Base-by-base conservation (phyloP, 2,888 invertebrate genomes). In the Aricia artaxerxes region DNA sequence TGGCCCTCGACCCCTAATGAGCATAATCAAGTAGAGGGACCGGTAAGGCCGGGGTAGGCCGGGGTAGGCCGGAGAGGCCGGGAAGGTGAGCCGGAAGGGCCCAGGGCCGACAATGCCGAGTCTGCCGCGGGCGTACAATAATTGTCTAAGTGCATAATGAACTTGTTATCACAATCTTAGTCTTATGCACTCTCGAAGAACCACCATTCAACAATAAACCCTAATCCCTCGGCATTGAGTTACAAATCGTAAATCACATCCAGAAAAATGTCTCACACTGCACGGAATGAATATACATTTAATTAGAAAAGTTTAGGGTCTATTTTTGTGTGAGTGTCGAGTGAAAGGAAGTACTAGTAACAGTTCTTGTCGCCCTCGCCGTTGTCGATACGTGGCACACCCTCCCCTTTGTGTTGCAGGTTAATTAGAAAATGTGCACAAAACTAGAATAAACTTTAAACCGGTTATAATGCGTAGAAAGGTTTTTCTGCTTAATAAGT, bases 61-160 rank as follows among this genome's bases (percentile, higher is more conserved):
- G 57, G 57, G 57, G 57, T 4, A 57, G 57, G 16, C 57, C 57
- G 4, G 84, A 83, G 83, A 84, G 84, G 82, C 82, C 83, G 82
- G 85, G 84, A 84, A 87, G 87, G 88, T 88, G 87, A 86, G 85
- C 86, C 90, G 92, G 92, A 92, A 92, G 83, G 86, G 89, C 91
- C 86, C 85, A 87, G 87, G 90, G 91, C 87, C 87, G 87, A 88
- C 88, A 88, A 86, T 87, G 88, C 84, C 85, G 81, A 84, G 84
- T 83, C 83, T 84, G 86, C 91, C 87, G 85, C 88, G 82, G 87
- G 92, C 90, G 88, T 92, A 92, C 93, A 93, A 89, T 93, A 92
- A 93, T 93, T 93, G 92, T 93, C 89, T 93, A 93, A 93, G 93
- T 93, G 92, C 88, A 92, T 93, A 93, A 93, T 92, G 89, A 93